Evolutionary conservation across 2,113 vertebrate species (phyloP), one percentile per base, ranked within the genome.

Genomic region (Anolis sagrei): DNA sequence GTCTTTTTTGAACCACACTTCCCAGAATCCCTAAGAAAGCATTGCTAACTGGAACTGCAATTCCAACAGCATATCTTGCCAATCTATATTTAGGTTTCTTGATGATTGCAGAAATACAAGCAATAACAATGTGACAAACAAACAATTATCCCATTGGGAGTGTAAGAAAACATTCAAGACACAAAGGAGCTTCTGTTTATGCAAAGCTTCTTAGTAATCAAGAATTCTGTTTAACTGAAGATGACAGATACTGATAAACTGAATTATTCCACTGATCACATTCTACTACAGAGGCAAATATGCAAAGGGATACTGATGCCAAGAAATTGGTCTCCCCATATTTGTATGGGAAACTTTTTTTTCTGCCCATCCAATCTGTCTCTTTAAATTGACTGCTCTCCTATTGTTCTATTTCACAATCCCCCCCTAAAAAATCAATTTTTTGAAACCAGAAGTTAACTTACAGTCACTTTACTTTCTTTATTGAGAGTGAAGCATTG

Each of bases 101-200:
- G 19, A 0, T 0, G 8, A 48, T 39, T 75, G 70, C 36, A 86
- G 39, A 85, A 79, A 83, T 84, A 48, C 76, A 90, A 75, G 79
- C 69, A 79, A 89, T 92, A 89, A 87, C 70, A 44, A 87, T 75
- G 76, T 86, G 85, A 91, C 81, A 93, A 92, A 91, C 32, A 89
- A 89, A 83, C 49, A 92, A 91, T 91, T 90, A 91, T 85, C 83
- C 29, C 74, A 79, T 90, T 58, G 72, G 58, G 58, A 86, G 74
- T 61, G 79, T 86, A 69, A 32, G 66, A 88, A 91, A 92, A 93
- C 81, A 89, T 84, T 89, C 51, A 32, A 90, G 66, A 79, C 9
- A 49, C 74, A 36, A 62, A 88, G 85, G 86, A 79, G 25, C 48
- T 25, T 83, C 49, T 7, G 36, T 84, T 80, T 0, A 0, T 87